A percentile compares a stretch with the other conserved stretches of the same genome.
Evolutionary conservation across 2,888 invertebrate species (phyloP).

Genomic region (Lypha dubia): DNA sequence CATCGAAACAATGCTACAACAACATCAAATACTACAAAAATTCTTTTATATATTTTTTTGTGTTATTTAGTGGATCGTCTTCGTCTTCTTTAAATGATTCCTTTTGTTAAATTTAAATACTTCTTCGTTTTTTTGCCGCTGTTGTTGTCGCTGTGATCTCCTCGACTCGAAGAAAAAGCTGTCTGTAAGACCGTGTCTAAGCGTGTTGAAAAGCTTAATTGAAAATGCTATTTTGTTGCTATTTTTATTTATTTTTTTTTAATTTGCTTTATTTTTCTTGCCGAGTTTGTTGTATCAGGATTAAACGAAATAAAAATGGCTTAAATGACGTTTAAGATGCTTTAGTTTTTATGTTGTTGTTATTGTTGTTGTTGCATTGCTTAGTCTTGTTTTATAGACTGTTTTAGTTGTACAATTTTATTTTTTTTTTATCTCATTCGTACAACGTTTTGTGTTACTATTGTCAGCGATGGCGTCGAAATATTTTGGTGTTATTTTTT

Average conservation of each 20-base stretch:
- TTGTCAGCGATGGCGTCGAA: constrained; percentile 72
- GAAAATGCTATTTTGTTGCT: constrained; percentile 65
- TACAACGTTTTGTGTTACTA: constrained; percentile 68
- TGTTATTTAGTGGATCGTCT: constrained; percentile 25
- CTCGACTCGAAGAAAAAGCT: constrained; percentile 24
- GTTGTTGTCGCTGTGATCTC: neutral
- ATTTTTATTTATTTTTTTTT: constrained; percentile 2
- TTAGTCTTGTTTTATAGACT: constrained; percentile 41
- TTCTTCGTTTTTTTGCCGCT: constrained; percentile 19
- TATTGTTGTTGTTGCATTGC: constrained; percentile 40
- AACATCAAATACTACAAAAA: constrained; percentile 50
- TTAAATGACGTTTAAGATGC: constrained; percentile 60
- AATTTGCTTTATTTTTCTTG: constrained; percentile 35
- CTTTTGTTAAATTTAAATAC: constrained; percentile 52
- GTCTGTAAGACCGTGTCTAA: constrained; percentile 64
- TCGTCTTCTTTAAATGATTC: constrained; percentile 43
- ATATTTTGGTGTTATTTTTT: constrained; percentile 65
- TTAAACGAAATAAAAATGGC: constrained; percentile 50
- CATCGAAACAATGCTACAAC: constrained; percentile 51
- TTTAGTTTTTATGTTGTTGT: constrained; percentile 31
- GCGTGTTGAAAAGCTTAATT: constrained; percentile 74
- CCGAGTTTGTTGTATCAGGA: constrained; percentile 61
- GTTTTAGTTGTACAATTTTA: constrained; percentile 5
- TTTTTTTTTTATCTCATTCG: constrained; percentile 4
- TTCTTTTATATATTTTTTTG: neutral